A percentile compares a stretch with the other conserved stretches of the same genome.
phyloP scores from a whole-genome alignment of 2,797 vertebrate species.

The Gambelia wislizenii region DNA sequence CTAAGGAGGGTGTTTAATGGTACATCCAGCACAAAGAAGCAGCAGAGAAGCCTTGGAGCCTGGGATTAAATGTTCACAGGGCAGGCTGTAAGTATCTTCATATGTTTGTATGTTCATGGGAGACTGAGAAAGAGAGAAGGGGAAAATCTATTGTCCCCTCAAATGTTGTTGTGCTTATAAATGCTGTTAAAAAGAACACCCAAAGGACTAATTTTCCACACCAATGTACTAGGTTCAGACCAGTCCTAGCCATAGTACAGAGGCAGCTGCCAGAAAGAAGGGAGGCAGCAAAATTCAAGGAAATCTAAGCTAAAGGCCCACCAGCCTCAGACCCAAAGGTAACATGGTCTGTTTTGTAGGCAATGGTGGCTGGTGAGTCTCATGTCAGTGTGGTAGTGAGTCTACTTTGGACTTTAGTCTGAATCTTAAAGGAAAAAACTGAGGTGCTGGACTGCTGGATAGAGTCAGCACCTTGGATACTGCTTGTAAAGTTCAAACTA shows the following conservation, averaged over 20 bases:
- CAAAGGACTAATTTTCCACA: background rate
- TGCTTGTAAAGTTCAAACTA: too few relatives aligned
- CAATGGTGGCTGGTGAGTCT: too few relatives aligned
- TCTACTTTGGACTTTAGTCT: too few relatives aligned
- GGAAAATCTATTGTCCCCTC: too few relatives aligned
- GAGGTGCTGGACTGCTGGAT: too few relatives aligned
- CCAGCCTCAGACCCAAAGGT: too few relatives aligned
- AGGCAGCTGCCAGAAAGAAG: too few relatives aligned
- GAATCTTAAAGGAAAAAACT: too few relatives aligned
- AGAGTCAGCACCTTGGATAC: too few relatives aligned
- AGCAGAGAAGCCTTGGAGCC: background rate
- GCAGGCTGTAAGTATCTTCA: background rate
- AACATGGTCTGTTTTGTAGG: too few relatives aligned
- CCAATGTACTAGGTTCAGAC: too few relatives aligned
- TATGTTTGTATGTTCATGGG: background rate
- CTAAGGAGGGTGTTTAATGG: background rate
- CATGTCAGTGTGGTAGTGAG: too few relatives aligned
- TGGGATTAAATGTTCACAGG: slow-evolving; percentile 1
- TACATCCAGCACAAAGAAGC: background rate
- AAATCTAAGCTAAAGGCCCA: background rate
- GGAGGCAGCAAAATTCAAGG: background rate
- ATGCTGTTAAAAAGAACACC: background rate
- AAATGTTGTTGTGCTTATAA: background rate
- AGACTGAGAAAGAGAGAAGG: background rate
- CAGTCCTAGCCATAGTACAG: background rate